A percentile compares a stretch with the other conserved stretches of the same genome.
phyloP scores from a whole-genome alignment of 2,113 vertebrate genomes.

The Pedionomus torquatus region DNA sequence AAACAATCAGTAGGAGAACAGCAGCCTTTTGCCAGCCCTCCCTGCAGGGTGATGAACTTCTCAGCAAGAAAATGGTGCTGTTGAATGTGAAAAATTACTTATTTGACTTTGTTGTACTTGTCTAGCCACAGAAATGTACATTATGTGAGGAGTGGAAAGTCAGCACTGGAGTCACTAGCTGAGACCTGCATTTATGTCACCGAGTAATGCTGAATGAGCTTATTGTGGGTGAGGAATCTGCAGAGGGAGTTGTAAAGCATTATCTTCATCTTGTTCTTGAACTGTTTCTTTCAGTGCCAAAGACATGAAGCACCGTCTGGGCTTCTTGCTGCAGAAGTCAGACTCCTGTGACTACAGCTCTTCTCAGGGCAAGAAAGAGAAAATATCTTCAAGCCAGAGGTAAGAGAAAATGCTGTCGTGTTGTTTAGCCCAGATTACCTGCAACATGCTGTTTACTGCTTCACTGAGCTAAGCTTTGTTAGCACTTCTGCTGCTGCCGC shows the following conservation, averaged over 20 bases:
- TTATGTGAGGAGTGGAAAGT: background rate
- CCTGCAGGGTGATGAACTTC: background rate
- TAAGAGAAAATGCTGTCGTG: conserved; percentile 50
- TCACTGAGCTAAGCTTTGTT: background rate
- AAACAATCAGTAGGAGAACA: background rate
- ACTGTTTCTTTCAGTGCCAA: conserved; percentile 82
- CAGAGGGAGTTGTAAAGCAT: background rate
- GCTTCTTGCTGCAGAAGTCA: conserved; percentile 89
- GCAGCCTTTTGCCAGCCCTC: background rate
- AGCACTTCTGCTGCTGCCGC: background rate
- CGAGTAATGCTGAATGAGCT: background rate
- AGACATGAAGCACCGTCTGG: conserved; percentile 93
- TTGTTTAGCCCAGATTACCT: background rate
- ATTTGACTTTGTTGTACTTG: background rate
- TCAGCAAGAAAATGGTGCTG: background rate
- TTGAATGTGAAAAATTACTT: background rate
- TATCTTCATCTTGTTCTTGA: background rate
- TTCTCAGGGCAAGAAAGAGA: conserved; percentile 78
- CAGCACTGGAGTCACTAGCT: background rate
- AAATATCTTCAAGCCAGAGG: conserved; percentile 78
- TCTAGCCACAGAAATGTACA: background rate
- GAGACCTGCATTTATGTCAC: background rate
- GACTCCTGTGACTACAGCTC: conserved; percentile 81
- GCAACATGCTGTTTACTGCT: background rate
- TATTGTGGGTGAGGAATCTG: background rate